Percentiles rank a stretch among this genome's conserved stretches.
phyloP scores from a whole-genome alignment of 1,140 invertebrate genomes.

The Orchesella cincta region DNA sequence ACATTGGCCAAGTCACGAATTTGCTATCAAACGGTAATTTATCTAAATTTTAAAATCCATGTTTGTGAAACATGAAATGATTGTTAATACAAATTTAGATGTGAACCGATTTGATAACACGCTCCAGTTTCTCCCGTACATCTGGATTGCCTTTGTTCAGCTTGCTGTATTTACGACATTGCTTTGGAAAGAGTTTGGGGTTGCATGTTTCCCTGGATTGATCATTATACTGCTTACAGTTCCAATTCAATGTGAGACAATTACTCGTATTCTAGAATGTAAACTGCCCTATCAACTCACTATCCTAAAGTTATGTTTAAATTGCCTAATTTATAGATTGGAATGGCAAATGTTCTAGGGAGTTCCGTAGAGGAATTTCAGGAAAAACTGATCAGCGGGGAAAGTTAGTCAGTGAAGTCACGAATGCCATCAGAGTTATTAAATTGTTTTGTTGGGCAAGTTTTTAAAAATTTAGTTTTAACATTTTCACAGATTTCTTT shows the following conservation, averaged over 20 bases:
- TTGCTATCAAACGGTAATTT: constrained; percentile 65
- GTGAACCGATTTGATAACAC: constrained; percentile 41
- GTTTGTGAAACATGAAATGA: too few species aligned
- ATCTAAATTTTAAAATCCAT: too few species aligned
- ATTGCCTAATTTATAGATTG: constrained; percentile 60
- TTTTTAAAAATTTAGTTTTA: too few species aligned
- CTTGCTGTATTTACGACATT: constrained; percentile 56
- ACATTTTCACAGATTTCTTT: too few species aligned
- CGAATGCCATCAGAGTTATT: constrained; percentile 79
- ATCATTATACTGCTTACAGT: constrained; percentile 59
- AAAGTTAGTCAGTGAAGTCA: constrained; percentile 83
- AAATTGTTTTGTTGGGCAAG: constrained; percentile 94
- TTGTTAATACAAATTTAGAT: too few species aligned
- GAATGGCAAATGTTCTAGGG: constrained; percentile 70
- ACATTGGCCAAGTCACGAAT: constrained; percentile 64
- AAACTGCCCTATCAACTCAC: too few species aligned
- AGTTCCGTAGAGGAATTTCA: constrained; percentile 68
- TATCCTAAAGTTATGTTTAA: too few species aligned
- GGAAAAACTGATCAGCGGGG: constrained; percentile 78
- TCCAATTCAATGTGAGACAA: constrained; percentile 60
- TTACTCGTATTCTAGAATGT: neutral
- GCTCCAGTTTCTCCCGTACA: constrained; percentile 60
- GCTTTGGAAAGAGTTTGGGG: constrained; percentile 59
- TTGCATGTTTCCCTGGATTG: constrained; percentile 59
- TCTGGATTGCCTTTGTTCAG: constrained; percentile 61